Percentiles rank a stretch among this genome's conserved stretches.
phyloP scores from a whole-genome alignment of 2,113 vertebrate species.

The Burhinus bistriatus region DNA sequence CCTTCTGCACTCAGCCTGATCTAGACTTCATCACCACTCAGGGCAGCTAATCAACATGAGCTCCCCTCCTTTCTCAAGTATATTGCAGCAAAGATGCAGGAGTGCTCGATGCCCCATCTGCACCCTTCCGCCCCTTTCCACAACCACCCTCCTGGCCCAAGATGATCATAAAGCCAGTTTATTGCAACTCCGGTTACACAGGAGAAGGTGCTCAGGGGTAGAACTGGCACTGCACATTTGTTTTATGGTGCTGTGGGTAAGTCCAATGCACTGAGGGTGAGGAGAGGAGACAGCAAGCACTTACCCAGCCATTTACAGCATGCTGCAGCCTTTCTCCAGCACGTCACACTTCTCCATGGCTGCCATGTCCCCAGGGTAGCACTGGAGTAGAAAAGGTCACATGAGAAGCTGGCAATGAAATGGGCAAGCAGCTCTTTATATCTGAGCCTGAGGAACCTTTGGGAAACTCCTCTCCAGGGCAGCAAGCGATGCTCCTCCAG shows the following conservation, averaged over 20 bases:
- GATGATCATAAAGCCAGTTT: rapidly evolving
- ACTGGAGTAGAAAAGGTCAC: not conserved
- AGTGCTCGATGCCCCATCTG: not conserved
- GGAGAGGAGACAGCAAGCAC: not conserved
- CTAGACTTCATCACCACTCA: not conserved
- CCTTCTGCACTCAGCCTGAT: not conserved
- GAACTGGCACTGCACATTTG: not conserved
- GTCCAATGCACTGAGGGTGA: rapidly evolving
- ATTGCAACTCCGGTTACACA: not conserved
- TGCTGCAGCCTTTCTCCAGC: not conserved
- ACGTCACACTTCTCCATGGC: not conserved
- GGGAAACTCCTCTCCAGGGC: not conserved
- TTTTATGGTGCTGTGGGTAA: not conserved
- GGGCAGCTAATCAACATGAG: rapidly evolving
- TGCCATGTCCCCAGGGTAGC: not conserved
- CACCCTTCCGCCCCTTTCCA: not conserved
- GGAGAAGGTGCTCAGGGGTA: not conserved
- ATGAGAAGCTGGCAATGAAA: not conserved
- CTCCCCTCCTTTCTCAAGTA: not conserved
- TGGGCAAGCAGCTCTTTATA: not conserved
- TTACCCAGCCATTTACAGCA: not conserved
- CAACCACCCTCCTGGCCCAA: not conserved
- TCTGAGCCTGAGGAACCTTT: not conserved
- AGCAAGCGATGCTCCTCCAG: not conserved
- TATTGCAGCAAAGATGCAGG: not conserved